phyloP scores from a whole-genome alignment of 2,888 invertebrate species.

The Serripes groenlandicus region DNA sequence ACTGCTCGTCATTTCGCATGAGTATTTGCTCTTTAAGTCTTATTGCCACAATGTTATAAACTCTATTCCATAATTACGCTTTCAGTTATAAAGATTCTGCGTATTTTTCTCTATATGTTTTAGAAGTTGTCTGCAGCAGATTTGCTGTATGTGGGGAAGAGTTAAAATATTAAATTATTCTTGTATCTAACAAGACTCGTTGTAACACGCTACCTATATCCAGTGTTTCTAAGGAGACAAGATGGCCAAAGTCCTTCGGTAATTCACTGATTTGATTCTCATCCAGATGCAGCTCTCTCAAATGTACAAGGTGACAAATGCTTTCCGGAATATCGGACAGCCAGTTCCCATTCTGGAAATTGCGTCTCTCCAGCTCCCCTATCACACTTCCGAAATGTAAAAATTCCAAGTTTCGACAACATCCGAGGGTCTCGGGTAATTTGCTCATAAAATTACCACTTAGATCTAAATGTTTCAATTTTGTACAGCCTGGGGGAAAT shows the following conservation, averaged over 20 bases:
- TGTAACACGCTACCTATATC: slow-evolving; percentile 76
- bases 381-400: slow-evolving; percentile 81
- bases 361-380: slow-evolving; percentile 79
- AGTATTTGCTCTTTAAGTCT: too few relatives aligned
- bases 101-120: too few relatives aligned
- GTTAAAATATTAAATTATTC: too few relatives aligned
- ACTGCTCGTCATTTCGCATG: too few relatives aligned
- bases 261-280: slow-evolving; percentile 80
- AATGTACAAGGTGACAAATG: slow-evolving; percentile 71
- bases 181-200: not conserved
- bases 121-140: too few relatives aligned
- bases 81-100: too few relatives aligned
- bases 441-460: slow-evolving; percentile 79
- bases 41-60: too few relatives aligned
- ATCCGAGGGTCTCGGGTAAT: slow-evolving; percentile 78
- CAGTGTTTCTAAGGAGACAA: slow-evolving; percentile 76
- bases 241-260: slow-evolving; percentile 79
- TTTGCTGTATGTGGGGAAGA: too few relatives aligned
- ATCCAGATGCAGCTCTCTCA: slow-evolving; percentile 77
- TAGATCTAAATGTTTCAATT: slow-evolving; percentile 73
- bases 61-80: too few relatives aligned
- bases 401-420: slow-evolving; percentile 72
- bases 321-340: slow-evolving; percentile 74
- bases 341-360: slow-evolving; percentile 84
- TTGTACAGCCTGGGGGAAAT: slow-evolving; percentile 68